Evolutionary conservation across 2,797 vertebrate genomes (phyloP).

Genomic region (Oreochromis grahami): DNA sequence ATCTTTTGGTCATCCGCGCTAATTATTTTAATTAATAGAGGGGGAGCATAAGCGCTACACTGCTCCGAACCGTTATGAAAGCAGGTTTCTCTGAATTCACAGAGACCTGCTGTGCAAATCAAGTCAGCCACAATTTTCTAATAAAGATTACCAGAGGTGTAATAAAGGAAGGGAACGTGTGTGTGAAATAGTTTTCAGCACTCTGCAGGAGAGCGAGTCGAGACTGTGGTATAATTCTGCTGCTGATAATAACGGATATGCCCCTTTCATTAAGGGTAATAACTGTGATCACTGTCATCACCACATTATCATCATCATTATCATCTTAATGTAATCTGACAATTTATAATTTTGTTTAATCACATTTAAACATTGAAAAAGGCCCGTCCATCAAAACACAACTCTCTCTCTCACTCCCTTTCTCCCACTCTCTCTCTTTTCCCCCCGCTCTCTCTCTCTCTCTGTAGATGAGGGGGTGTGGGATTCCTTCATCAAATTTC

Average conservation of each 20-base stretch:
- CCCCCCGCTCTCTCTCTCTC: background rate
- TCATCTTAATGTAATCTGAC: background rate
- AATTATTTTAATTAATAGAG: background rate
- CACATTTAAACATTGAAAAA: conserved; percentile 4
- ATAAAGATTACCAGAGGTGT: conserved; percentile 41
- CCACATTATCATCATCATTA: background rate
- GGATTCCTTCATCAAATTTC: conserved; percentile 89
- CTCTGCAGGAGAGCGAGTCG: conserved; percentile 1
- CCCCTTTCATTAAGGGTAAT: conserved; percentile 12
- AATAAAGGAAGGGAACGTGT: background rate
- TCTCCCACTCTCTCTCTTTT: background rate
- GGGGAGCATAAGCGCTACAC: background rate
- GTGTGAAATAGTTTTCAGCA: background rate
- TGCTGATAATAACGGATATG: background rate
- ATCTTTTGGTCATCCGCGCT: background rate
- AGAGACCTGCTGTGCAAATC: conserved; percentile 48
- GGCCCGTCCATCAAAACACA: background rate
- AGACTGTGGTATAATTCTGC: background rate
- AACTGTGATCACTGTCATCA: conserved; percentile 3
- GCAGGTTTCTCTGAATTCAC: conserved; percentile 16
- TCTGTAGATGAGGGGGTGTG: conserved; percentile 90
- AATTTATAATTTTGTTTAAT: conserved; percentile 6
- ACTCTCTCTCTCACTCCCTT: background rate
- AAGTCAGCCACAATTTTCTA: conserved; percentile 35
- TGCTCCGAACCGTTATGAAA: background rate